Evolutionary conservation across 2,113 vertebrate genomes (phyloP).

Genomic region (Anguilla rostrata): DNA sequence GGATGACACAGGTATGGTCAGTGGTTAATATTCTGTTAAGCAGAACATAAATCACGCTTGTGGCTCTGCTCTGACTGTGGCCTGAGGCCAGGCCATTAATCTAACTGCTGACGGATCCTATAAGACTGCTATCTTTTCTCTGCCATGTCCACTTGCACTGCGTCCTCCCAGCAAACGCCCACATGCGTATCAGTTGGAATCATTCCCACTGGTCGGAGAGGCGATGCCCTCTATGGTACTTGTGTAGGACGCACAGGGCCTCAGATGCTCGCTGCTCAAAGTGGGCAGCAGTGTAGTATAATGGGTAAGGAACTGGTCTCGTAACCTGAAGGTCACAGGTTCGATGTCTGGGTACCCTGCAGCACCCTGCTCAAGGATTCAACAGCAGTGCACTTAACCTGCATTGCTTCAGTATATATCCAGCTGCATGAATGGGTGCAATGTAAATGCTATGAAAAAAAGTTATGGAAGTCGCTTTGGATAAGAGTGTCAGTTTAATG

Average conservation of each 20-base stretch:
- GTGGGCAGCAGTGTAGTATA: too few species aligned
- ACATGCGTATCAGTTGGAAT: conserved; percentile 10
- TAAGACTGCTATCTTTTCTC: conserved; percentile 5
- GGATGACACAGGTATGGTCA: neutral
- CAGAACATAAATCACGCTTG: neutral
- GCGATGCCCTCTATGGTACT: neutral
- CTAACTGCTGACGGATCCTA: neutral
- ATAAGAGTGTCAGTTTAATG: too few species aligned
- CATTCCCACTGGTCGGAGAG: neutral
- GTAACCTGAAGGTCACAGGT: too few species aligned
- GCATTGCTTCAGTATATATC: too few species aligned
- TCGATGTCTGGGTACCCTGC: too few species aligned
- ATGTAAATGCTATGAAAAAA: too few species aligned
- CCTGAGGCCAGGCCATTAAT: neutral
- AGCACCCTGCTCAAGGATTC: too few species aligned
- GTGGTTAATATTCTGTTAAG: neutral
- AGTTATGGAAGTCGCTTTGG: too few species aligned
- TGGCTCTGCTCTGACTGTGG: neutral
- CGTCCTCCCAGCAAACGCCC: neutral
- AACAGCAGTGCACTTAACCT: too few species aligned
- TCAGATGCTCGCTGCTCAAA: too few species aligned
- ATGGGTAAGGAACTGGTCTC: too few species aligned
- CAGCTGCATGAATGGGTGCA: too few species aligned
- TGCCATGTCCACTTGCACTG: neutral
- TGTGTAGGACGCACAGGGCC: neutral